Base-by-base conservation (phyloP, 2,888 invertebrate genomes). In the Tetramorium bicarinatum region DNA sequence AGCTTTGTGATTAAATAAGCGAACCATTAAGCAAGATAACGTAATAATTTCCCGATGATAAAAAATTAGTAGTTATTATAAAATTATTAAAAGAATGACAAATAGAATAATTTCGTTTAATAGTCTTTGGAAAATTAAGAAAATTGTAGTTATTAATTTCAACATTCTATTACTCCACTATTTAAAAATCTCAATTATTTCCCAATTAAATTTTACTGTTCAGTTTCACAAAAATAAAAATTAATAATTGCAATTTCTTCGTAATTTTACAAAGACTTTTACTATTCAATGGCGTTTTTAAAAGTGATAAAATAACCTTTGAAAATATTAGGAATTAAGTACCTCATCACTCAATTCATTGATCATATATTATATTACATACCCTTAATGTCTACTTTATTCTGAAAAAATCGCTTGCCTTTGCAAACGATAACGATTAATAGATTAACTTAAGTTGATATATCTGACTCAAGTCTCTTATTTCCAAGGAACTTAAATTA, bases 1-100 rank as follows among this genome's bases (percentile, higher is more conserved):
- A 3, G 8, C 72, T 61, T 64, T 49, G 47, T 67, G 29, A 59
- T 59, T 82, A 83, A 75, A 76, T 25, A 61, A 69, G 15, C 21
- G 13, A 69, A n/a, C 21, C 47, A 69, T 59, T 47, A 29, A 25
- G 11, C 38, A 25, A 1, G 38, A 59, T n/a, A 44, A 74, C 7
- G 15, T 13, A n/a, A 64, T 44, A 6, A 41, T 54, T 54, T 66
- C 9, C 1, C 13, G 56, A 44, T 44, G 7, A 67, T 67, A 34
- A 66, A 38, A 76, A 41, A 64, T 25, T 52, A 18, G 8, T 59
- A 15, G 8, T 38, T 64, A 38, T 41, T 25, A 25, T 13, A 41
- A 41, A 25, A 41, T 52, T 6, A 41, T 76, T 64, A 13, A 41
- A 38, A 34, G 9, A 75, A 13, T 15, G 1, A 4, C 3, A 7